phyloP scores from a whole-genome alignment of 1,140 invertebrate genomes.

The Drosophila malerkotliana region DNA sequence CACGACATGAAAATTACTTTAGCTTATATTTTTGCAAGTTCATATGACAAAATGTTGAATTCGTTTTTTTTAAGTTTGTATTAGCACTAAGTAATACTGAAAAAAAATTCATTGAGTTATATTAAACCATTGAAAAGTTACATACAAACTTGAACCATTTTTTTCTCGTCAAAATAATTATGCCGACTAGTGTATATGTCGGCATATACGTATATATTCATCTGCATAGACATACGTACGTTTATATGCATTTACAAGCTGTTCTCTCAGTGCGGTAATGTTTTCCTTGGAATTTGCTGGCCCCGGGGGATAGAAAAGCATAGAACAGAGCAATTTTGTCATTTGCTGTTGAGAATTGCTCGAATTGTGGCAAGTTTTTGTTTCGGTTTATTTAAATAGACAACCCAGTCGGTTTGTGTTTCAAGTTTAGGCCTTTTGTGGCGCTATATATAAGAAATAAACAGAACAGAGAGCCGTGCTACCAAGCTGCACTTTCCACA shows the following conservation, averaged over 20 bases:
- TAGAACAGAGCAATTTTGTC: constrained; percentile 33
- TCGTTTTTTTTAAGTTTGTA: neutral
- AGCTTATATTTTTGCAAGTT: constrained; percentile 1
- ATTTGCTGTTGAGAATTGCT: constrained; percentile 38
- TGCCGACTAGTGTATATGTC: no score
- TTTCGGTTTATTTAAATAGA: constrained; percentile 53
- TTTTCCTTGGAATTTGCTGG: constrained; percentile 38
- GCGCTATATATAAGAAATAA: constrained; percentile 43
- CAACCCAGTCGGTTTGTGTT: constrained; percentile 13
- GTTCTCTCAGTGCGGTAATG: constrained; percentile 41
- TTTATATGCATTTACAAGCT: constrained; percentile 29
- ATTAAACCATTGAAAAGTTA: no score
- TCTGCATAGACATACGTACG: constrained; percentile 4
- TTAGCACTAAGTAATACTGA: no score
- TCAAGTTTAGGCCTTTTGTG: constrained; percentile 52
- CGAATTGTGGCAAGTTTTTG: constrained; percentile 46
- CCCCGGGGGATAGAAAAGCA: constrained; percentile 13
- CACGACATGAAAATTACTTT: neutral
- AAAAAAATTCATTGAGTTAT: no score
- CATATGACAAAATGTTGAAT: constrained; percentile 3
- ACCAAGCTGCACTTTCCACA: constrained; percentile 29
- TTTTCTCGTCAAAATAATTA: no score
- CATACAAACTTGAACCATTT: no score
- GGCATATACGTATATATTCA: constrained; percentile 2
- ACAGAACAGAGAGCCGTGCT: constrained; percentile 32